Base-by-base conservation (phyloP, 1,140 invertebrate genomes). In the Ceratitis capitata region DNA sequence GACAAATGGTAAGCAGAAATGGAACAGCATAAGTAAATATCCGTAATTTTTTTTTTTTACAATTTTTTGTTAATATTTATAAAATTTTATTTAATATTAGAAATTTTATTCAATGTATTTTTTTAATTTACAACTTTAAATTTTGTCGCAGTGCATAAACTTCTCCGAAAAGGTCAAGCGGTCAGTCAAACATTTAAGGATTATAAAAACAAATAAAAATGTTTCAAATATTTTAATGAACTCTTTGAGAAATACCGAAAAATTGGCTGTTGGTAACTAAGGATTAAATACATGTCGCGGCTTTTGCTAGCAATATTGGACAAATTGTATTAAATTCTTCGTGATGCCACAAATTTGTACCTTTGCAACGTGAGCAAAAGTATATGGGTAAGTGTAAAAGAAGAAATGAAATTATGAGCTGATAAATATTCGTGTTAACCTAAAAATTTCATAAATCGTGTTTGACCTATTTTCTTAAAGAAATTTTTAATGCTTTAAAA, bases 391-490 rank as follows among this genome's bases (percentile, higher is more conserved):
- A n/a, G n/a, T n/a, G n/a, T n/a, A n/a, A n/a, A n/a, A n/a, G n/a
- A n/a, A n/a, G n/a, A n/a, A n/a, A n/a, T n/a, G 45, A 78, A 78
- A 47, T 78, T 32, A 47, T 45, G 32, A 78, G 23, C n/a, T 78
- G 69, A 23, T n/a, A n/a, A 78, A 16, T 23, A n/a, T 45, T 78
- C 69, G 39, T 78, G 69, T 78, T 78, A 78, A 78, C 69, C 69
- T 47, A 5, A 78, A 78, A 26, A 78, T 78, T 35, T 6, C 39
- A 23, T 12, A 78, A 78, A 78, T 42, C 69, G 69, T 78, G 69
- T 16, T 78, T 78, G 39, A 47, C 69, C 69, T 42, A 78, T 42
- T 45, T n/a, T n/a, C n/a, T 47, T 14, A 45, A 23, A 12, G 4
- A 39, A 6, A 56, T n/a, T n/a, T n/a, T n/a, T n/a, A n/a, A n/a